Evolutionary conservation across 1,140 invertebrate genomes (phyloP).

Genomic region (Lysiphlebus fabarum): DNA sequence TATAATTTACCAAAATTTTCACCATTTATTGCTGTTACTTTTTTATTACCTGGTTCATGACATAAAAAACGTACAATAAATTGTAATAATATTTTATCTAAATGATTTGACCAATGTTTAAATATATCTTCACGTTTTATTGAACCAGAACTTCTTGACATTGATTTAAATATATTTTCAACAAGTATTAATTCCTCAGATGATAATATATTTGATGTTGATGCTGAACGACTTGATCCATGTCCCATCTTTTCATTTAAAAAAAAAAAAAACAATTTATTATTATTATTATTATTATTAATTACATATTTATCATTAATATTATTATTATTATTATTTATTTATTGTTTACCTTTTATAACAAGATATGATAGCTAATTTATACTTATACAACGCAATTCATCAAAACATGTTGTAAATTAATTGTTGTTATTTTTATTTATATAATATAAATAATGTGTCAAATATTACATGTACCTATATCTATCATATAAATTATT

Average conservation of each 20-base stretch:
- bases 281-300: not conserved
- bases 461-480: too few relatives aligned
- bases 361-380: too few relatives aligned
- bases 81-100: slow-evolving; percentile 48
- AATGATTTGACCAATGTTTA: slow-evolving; percentile 51
- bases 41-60: slow-evolving; percentile 47
- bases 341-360: too few relatives aligned
- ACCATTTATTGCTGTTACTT: slow-evolving; percentile 46
- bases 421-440: too few relatives aligned
- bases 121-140: slow-evolving; percentile 54
- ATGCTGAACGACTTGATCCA: slow-evolving; percentile 48
- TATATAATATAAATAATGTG: too few relatives aligned
- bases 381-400: too few relatives aligned
- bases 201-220: slow-evolving; percentile 46
- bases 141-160: slow-evolving; percentile 53
- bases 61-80: slow-evolving; percentile 50
- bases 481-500: too few relatives aligned
- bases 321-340: too few relatives aligned
- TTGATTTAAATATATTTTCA: slow-evolving; percentile 52
- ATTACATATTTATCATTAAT: too few relatives aligned
- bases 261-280: slow-evolving; percentile 10
- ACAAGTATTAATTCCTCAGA: slow-evolving; percentile 48
- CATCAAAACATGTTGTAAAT: too few relatives aligned
- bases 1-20: slow-evolving; percentile 51
- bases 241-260: slow-evolving; percentile 47